A percentile compares a stretch with the other conserved stretches of the same genome.
These are phyloP conservation scores for Crenichthys baileyi DNA, from an alignment of 2,797 vertebrate genomes.

Conservation along the genomic window DNA sequence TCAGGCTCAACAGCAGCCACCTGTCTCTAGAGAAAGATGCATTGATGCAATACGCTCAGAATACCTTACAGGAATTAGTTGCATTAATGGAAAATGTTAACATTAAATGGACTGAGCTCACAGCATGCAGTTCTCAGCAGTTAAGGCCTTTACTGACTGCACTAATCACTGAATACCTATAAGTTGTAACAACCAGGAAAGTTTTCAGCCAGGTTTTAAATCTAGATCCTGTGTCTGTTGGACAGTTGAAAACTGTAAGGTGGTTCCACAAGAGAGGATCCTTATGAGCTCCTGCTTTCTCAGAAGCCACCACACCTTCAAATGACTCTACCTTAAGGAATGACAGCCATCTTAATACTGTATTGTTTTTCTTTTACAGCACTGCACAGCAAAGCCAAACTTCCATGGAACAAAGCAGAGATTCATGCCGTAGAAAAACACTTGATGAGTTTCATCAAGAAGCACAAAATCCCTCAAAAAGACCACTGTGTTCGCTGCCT, in stretches of 20 bases:
- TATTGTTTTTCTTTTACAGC: neutral
- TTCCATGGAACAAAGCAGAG: slow-evolving; percentile 53
- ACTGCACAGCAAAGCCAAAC: slow-evolving; percentile 18
- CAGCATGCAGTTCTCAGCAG: no score
- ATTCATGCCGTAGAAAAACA: slow-evolving; percentile 62
- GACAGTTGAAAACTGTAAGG: neutral
- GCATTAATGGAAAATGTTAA: no score
- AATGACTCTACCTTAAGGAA: neutral
- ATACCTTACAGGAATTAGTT: no score
- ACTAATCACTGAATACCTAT: no score
- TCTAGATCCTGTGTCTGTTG: neutral
- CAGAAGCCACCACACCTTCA: neutral
- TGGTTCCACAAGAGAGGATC: no score
- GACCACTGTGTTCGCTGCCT: slow-evolving; percentile 66
- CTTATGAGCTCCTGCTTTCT: neutral
- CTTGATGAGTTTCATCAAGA: slow-evolving; percentile 60
- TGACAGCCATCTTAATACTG: neutral
- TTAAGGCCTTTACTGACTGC: no score
- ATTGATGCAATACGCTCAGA: no score
- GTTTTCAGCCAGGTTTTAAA: neutral
- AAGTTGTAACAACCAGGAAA: neutral
- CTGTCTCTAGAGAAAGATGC: no score
- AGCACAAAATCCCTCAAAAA: slow-evolving; percentile 66
- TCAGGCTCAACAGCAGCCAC: no score
- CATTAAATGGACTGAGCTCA: no score